phyloP scores from a whole-genome alignment of 1,140 invertebrate species.

The Cydia pomonella region DNA sequence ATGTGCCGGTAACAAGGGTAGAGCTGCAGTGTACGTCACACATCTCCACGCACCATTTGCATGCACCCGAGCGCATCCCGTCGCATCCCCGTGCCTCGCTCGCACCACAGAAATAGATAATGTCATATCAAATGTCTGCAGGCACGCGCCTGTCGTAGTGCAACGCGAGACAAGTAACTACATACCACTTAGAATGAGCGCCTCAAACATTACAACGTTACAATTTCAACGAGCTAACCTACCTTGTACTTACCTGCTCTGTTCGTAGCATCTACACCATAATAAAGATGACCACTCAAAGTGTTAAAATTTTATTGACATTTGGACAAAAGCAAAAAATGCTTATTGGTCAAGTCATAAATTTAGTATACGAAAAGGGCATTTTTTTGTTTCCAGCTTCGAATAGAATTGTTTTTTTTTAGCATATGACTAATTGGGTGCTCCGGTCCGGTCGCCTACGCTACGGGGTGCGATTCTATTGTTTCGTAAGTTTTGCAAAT shows the following conservation, averaged over 20 bases:
- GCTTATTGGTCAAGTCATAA: conserved; percentile 48
- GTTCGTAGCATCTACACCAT: conserved; percentile 32
- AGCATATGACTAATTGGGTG: conserved; percentile 70
- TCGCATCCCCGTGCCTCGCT: conserved; percentile 54
- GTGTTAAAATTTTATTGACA: conserved; percentile 66
- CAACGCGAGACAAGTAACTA: conserved; percentile 29
- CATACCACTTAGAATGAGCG: conserved; percentile 11
- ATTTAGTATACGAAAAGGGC: conserved; percentile 54
- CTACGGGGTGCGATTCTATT: conserved; percentile 64
- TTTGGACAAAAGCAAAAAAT: conserved; percentile 61
- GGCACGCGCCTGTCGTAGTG: conserved; percentile 53
- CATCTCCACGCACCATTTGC: conserved; percentile 77
- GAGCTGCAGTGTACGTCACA: conserved; percentile 62
- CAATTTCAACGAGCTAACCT: conserved; percentile 14
- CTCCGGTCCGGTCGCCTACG: conserved; percentile 48
- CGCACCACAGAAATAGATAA: conserved; percentile 73
- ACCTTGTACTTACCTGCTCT: conserved; percentile 14
- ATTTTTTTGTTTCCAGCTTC: conserved; percentile 64
- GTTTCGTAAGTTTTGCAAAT: conserved; percentile 74
- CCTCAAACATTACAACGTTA: conserved; percentile 6
- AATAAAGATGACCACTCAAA: conserved; percentile 56
- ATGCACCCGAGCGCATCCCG: conserved; percentile 70
- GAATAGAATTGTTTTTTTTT: conserved; percentile 62
- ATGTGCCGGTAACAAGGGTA: conserved; percentile 62
- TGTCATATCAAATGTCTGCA: conserved; percentile 74